Evolutionary conservation across 37 sponge, comb jelly and placozoan genomes (phyloP), one percentile per base, ranked within the genome.

Genomic region (Chondrosia reniformis): DNA sequence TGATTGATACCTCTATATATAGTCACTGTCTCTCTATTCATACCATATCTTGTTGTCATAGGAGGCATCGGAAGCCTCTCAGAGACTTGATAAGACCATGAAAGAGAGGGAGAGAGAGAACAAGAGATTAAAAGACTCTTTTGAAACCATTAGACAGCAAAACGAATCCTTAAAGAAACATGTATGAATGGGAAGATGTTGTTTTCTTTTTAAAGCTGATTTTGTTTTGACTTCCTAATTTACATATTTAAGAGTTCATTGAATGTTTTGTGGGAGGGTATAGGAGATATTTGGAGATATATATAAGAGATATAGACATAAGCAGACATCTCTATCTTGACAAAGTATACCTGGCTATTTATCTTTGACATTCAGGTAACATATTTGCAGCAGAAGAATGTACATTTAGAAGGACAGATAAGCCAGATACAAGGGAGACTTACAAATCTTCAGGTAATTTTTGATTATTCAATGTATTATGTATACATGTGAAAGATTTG

Each of bases 161-260:
- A 84, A 78, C n/a, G 62, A 79, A 15, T 33, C 41, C 63, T 66
- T 84, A 13, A 46, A 32, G 28, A 58, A 43, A 15, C 74, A 84
- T 45, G 85, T 84, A 27, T 13, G 72, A 24, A 49, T 49, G 52
- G 52, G 15, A n/a, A n/a, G n/a, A n/a, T n/a, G n/a, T n/a, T n/a
- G n/a, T n/a, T n/a, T n/a, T n/a, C n/a, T n/a, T n/a, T n/a, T n/a
- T n/a, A n/a, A n/a, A n/a, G n/a, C n/a, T n/a, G n/a, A n/a, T n/a
- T n/a, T n/a, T n/a, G n/a, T 61, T 7, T 56, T 73, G 74, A n/a
- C 17, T 3, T 43, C 59, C 32, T 55, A 27, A 40, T 2, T 71
- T 44, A 39, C 84, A 85, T 31, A 36, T 62, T 63, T 82, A 89
- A 54, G 82, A 84, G 21, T 63, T 89, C 64, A n/a, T n/a, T n/a